These are phyloP conservation scores for Heterochromis multidens DNA, from an alignment of 2,113 vertebrate genomes.

Conservation along the genomic window DNA sequence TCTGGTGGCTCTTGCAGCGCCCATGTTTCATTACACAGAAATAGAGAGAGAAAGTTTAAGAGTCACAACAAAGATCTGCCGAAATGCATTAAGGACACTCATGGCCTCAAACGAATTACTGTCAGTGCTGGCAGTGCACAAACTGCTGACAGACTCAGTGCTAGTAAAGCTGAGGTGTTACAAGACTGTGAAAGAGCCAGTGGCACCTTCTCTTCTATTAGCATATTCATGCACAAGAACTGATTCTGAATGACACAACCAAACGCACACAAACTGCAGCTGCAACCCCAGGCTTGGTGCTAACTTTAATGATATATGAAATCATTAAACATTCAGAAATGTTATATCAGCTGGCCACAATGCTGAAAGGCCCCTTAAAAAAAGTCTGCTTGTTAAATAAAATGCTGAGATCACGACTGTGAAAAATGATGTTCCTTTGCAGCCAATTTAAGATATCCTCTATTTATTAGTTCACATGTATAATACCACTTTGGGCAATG, in stretches of 20 bases:
- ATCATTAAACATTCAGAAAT: conserved; percentile 1
- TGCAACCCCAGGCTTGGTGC: conserved; percentile 9
- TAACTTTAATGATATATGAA: neutral
- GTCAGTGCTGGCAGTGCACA: conserved; percentile 29
- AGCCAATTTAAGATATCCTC: neutral
- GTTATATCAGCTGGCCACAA: neutral
- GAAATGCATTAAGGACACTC: conserved; percentile 13
- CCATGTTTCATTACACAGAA: neutral
- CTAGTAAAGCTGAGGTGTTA: conserved; percentile 42
- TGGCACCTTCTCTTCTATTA: conserved; percentile 37
- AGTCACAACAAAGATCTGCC: conserved; percentile 1
- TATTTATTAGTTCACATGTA: neutral
- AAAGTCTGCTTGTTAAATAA: neutral
- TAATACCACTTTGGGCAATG: neutral
- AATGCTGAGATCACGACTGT: neutral
- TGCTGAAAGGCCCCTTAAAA: rapidly evolving
- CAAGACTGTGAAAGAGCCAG: conserved; percentile 42
- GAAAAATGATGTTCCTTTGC: neutral
- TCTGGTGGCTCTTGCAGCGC: neutral
- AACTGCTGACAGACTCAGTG: conserved; percentile 48
- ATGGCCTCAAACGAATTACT: conserved; percentile 27
- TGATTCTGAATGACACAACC: conserved; percentile 38
- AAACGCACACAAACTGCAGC: conserved; percentile 7
- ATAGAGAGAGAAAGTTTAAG: neutral
- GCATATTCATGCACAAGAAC: conserved; percentile 53